Conservation (phyloP, 2,888 invertebrate genomes). For the Hemicrepidius hirtus region DNA sequence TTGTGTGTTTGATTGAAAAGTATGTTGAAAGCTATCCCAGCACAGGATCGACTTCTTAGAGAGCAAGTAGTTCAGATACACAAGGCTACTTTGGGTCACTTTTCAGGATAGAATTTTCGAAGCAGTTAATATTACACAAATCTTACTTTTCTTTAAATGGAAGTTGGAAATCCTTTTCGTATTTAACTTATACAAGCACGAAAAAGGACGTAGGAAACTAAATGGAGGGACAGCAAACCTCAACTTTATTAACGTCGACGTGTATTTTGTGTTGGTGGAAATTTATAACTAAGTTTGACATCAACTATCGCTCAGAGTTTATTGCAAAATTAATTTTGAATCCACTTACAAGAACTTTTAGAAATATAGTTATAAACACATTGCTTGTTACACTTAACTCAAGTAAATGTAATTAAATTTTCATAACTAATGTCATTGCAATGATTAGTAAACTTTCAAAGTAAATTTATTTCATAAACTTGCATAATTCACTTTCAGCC, state of each 20-base stretch:
- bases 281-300: slow-evolving; percentile 8
- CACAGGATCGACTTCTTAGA: slow-evolving; percentile 24
- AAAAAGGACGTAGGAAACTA: slow-evolving; percentile 1
- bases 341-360: slow-evolving; percentile 4
- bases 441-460: slow-evolving; percentile 48
- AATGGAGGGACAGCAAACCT: not conserved
- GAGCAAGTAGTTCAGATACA: slow-evolving; percentile 31
- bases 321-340: slow-evolving; percentile 2
- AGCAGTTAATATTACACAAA: slow-evolving; percentile 14
- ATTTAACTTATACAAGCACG: no score
- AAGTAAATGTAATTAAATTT: slow-evolving; percentile 26
- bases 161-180: not conserved
- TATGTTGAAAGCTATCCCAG: slow-evolving; percentile 30
- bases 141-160: slow-evolving; percentile 1
- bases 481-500: not conserved
- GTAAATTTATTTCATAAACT: slow-evolving; percentile 6
- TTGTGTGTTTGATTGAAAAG: slow-evolving; percentile 42
- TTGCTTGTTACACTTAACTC: not conserved
- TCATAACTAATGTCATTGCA: slow-evolving; percentile 40
- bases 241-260: not conserved
- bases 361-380: not conserved
- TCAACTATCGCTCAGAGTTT: slow-evolving; percentile 15
- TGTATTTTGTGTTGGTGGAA: slow-evolving; percentile 10
- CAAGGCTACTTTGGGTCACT: slow-evolving; percentile 35
- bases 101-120: slow-evolving; percentile 10